Percentiles rank a stretch among this genome's conserved stretches.
These are phyloP conservation scores for Anadara kagoshimensis DNA, from an alignment of 1,140 invertebrate species.

Conservation along the genomic window DNA sequence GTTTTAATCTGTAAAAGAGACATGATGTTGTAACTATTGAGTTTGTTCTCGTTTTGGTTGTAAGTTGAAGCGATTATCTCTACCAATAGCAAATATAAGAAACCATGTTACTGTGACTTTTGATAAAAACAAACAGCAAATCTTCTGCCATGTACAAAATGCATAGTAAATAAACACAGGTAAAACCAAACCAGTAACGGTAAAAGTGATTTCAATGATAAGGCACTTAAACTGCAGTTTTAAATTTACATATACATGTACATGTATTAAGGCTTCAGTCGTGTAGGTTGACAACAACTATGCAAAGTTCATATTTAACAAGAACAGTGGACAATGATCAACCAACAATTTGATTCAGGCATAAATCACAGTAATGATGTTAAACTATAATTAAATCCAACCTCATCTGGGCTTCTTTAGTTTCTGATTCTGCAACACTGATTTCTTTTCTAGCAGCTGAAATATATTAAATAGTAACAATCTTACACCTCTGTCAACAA, in stretches of 20 bases:
- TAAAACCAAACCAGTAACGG: neutral
- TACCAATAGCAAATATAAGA: neutral
- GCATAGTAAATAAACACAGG: neutral
- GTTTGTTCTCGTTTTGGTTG: too few species aligned
- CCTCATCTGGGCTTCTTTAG: slow-evolving; percentile 86
- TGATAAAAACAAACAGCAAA: neutral
- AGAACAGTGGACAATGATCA: too few species aligned
- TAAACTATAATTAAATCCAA: slow-evolving; percentile 26
- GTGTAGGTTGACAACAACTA: too few species aligned
- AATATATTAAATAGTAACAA: slow-evolving; percentile 48
- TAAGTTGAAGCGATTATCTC: neutral
- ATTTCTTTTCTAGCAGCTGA: slow-evolving; percentile 84
- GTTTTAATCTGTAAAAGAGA: slow-evolving; percentile 75
- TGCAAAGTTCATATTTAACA: too few species aligned
- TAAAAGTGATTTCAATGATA: too few species aligned
- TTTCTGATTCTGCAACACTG: slow-evolving; percentile 86
- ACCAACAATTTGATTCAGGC: neutral
- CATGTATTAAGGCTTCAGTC: too few species aligned
- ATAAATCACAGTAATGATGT: neutral
- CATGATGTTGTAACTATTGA: neutral
- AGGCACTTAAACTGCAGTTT: too few species aligned
- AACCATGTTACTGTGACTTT: neutral
- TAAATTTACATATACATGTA: too few species aligned
- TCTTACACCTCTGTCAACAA: neutral
- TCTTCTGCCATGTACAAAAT: neutral